These are phyloP conservation scores for Athalia circularis DNA, from an alignment of 2,888 invertebrate species.

Conservation along the genomic window DNA sequence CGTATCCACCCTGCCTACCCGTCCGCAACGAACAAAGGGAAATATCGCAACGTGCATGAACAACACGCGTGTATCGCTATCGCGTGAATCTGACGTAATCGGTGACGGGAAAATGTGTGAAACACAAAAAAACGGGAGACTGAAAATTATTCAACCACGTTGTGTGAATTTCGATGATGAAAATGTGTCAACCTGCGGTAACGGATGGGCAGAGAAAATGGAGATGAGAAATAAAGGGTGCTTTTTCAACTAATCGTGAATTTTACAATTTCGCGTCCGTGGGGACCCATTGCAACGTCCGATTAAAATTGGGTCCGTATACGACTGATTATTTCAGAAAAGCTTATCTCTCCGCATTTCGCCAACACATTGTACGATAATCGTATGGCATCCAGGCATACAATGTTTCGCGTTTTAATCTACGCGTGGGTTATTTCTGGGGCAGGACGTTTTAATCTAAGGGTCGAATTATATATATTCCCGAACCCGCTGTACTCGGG, in stretches of 20 bases:
- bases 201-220: not conserved
- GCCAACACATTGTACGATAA: slow-evolving; percentile 23
- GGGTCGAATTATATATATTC: slow-evolving; percentile 57
- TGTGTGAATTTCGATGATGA: slow-evolving; percentile 15
- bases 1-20: no score
- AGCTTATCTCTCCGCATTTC: slow-evolving; percentile 33
- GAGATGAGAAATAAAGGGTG: not conserved
- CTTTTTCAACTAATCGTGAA: not conserved
- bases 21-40: not conserved
- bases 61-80: not conserved
- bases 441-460: slow-evolving; percentile 64
- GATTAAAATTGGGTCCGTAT: slow-evolving; percentile 25
- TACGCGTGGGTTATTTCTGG: slow-evolving; percentile 44
- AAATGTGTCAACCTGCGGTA: slow-evolving; percentile 27
- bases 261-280: not conserved
- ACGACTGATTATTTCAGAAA: slow-evolving; percentile 22
- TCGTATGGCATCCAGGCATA: slow-evolving; percentile 37
- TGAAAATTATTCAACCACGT: slow-evolving; percentile 15
- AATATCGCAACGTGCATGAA: not conserved
- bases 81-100: not conserved
- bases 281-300: slow-evolving; percentile 1
- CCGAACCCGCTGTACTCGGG: slow-evolving; percentile 47
- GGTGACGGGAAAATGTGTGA: not conserved
- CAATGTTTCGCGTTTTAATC: slow-evolving; percentile 62
- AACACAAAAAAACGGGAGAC: not conserved